These are phyloP conservation scores for Nothoprocta pentlandii DNA, from an alignment of 2,113 vertebrate species.

Conservation along the genomic window DNA sequence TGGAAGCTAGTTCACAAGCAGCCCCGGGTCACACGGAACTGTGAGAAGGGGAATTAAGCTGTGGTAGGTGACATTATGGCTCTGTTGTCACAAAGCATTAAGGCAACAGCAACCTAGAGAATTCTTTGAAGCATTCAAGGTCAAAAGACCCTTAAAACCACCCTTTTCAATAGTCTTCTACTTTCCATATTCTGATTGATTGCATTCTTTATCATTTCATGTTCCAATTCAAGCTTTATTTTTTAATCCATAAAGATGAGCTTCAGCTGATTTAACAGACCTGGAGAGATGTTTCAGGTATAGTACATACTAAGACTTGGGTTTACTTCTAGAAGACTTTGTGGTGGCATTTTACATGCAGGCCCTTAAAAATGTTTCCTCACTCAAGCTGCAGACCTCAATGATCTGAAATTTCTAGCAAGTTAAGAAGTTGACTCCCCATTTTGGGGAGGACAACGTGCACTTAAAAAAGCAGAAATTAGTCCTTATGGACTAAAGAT, in stretches of 20 bases:
- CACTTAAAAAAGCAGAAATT: not conserved
- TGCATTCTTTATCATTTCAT: no score
- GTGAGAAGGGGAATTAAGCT: not conserved
- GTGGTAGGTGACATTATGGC: no score
- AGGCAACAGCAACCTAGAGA: not conserved
- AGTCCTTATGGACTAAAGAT: rapidly evolving
- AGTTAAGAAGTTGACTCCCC: not conserved
- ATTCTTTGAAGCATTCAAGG: not conserved
- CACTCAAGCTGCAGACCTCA: not conserved
- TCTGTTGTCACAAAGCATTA: not conserved
- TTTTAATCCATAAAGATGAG: not conserved
- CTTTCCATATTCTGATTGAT: no score
- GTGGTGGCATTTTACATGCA: not conserved
- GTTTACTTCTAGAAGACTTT: not conserved
- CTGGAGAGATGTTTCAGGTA: no score
- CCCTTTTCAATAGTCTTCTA: not conserved
- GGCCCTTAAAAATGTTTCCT: not conserved
- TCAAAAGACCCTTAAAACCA: not conserved
- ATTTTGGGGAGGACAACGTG: no score
- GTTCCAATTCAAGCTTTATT: no score
- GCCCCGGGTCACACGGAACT: not conserved
- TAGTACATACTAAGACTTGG: not conserved
- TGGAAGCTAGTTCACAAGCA: not conserved
- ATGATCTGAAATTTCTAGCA: not conserved
- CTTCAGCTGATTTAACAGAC: not conserved